A percentile compares a stretch with the other conserved stretches of the same genome.
These are phyloP conservation scores for Petaurus breviceps DNA, from an alignment of 2,113 vertebrate species.

Conservation along the genomic window DNA sequence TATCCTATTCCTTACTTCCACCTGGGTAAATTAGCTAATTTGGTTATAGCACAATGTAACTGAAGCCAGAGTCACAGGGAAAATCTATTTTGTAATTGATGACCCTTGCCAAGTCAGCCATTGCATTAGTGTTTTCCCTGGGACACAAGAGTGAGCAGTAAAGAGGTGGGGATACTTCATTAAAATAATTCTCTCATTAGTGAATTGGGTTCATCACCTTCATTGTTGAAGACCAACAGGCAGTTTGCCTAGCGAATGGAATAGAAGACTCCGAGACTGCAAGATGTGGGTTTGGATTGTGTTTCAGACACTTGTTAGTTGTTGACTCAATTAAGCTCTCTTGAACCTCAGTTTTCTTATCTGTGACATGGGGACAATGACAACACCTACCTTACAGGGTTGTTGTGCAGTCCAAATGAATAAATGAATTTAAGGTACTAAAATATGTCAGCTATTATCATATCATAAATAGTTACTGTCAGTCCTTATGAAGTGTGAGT, in stretches of 20 bases:
- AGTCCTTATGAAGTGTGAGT: not conserved
- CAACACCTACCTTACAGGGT: not conserved
- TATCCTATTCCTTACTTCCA: not conserved
- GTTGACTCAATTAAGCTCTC: not conserved
- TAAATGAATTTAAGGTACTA: not conserved
- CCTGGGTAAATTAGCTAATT: not conserved
- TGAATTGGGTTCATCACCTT: not conserved
- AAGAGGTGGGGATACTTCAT: not conserved
- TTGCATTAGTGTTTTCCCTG: not conserved
- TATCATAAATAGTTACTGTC: not conserved
- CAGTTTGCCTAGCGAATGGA: not conserved
- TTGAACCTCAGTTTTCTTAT: not conserved
- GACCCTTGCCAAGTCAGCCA: not conserved
- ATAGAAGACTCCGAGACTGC: not conserved
- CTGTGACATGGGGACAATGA: not conserved
- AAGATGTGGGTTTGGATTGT: not conserved
- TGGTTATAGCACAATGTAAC: not conserved
- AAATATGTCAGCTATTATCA: not conserved
- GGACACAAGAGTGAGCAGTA: not conserved
- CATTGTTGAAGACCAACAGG: not conserved
- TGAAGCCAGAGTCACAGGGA: not conserved
- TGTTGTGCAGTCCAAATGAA: not conserved
- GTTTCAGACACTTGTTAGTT: not conserved
- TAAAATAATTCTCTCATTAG: not conserved
- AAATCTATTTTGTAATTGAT: not conserved